Evolutionary conservation across 2,888 invertebrate genomes (phyloP), one percentile per base, ranked within the genome.

Genomic region (Ormyrus thymus): DNA sequence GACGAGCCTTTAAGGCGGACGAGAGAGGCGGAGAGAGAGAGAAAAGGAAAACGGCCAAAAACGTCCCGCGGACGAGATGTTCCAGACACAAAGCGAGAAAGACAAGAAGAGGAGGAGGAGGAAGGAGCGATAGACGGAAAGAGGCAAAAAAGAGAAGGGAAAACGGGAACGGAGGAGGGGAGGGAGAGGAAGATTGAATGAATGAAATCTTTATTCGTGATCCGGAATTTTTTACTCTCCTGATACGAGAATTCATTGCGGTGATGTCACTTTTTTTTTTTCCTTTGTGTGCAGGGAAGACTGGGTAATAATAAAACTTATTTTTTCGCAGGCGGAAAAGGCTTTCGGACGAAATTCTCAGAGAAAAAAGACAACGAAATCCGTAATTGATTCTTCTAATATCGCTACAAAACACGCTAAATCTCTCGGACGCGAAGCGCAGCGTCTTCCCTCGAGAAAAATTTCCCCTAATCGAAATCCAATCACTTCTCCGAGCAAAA

Each of bases 41-140:
- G 43, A 69, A 55, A 11, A 51, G 65, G 55, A 46, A 62, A 69
- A 61, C 71, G 73, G 64, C 56, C 73, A 62, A 73, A 73, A 68
- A 29, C 45, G 29, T 29, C 29, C 6, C 15, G 13, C 43, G 69
- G 11, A 11, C n/a, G 15, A 29, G 29, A 29, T 29, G 29, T 29
- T 29, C 29, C 29, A 48, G 48, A 66, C 53, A 69, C 48, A 75
- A 65, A 61, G 51, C 46, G 13, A 56, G 15, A 45, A 45, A 46
- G n/a, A 8, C 0, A 59, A 9, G 11, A 61, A 70, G 48, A 62
- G 15, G 70, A 29, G 43, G 6, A 61, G 61, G 55, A 56, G 70
- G 15, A 72, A 4, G 45, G 5, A 8, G 29, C 8, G 50, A 50
- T 2, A 29, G 29, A 4, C 29, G 29, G 29, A 29, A 29, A 29